These are phyloP conservation scores for Lasioglossum albipes DNA, from an alignment of 1,140 invertebrate species.

Conservation along the genomic window DNA sequence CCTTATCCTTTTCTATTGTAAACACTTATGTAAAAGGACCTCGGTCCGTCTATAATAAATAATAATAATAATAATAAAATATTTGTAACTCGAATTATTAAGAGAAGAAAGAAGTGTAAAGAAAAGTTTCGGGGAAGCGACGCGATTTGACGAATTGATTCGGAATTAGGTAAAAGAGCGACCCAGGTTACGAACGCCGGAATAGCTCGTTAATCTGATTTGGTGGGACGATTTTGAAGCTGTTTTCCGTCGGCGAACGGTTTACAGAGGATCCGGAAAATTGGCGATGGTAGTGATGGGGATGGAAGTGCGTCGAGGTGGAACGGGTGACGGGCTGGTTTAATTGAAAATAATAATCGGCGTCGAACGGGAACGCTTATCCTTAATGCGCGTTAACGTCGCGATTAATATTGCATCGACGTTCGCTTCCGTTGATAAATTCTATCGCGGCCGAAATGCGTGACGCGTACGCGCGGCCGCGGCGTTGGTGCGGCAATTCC, in stretches of 20 bases:
- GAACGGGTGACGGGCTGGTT: neutral
- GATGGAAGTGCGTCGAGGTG: neutral
- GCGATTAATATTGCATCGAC: constrained; percentile 42
- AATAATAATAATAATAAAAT: too few species aligned
- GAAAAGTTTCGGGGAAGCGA: neutral
- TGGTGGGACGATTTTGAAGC: neutral
- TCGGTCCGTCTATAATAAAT: too few species aligned
- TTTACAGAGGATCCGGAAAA: neutral
- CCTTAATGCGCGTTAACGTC: constrained; percentile 41
- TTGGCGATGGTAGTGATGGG: neutral
- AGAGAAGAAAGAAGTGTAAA: too few species aligned
- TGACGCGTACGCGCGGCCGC: neutral
- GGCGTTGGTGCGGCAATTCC: neutral
- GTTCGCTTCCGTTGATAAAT: constrained; percentile 37
- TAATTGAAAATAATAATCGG: constrained; percentile 7
- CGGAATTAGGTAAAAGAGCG: too few species aligned
- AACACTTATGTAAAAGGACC: too few species aligned
- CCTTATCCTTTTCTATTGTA: too few species aligned
- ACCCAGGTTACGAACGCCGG: too few species aligned
- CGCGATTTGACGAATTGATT: neutral
- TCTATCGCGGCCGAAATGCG: constrained; percentile 20
- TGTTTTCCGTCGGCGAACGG: neutral
- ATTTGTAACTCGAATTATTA: too few species aligned
- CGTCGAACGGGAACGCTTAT: neutral
- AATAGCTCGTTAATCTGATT: neutral